Base-by-base conservation (phyloP, 2,113 vertebrate species). In the Burhinus bistriatus region DNA sequence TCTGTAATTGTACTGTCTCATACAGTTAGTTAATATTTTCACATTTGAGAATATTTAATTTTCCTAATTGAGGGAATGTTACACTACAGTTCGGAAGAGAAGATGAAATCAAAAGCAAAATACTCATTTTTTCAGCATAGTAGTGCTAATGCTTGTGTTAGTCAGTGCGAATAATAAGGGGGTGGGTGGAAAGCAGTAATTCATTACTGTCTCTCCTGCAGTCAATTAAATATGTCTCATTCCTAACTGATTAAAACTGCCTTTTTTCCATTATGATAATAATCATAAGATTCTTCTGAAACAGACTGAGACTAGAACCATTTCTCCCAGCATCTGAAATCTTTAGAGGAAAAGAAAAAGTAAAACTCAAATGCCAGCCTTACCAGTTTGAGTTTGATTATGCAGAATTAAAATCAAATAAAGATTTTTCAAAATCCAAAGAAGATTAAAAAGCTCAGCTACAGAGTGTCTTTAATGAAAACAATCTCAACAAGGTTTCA, bases 221-320 rank as follows among this genome's bases (percentile, higher is more conserved):
- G 65, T 83, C 78, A 83, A 9, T 97, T 95, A 93, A 91, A 59
- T 57, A 26, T 89, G 42, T 85, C 45, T 95, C 77, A 88, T 85
- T 87, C 6, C 1, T 85, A 66, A 59, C 29, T 91, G 91, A 93
- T 93, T 94, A 91, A 94, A 78, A 29, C 38, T 83, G 57, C 11
- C 8, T 68, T 94, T 88, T 78, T 83, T 29, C 15, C 30, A 54
- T 78, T 90, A 73, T 90, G 62, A 30, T n/a, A 58, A 59, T 49
- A 81, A 76, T 70, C 42, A 57, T 25, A 52, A 70, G 4, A 65
- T 62, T 76, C 6, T 89, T 70, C 58, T 80, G 49, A 93, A 93
- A 25, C 51, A 68, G 17, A 18, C 44, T 47, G 32, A 49, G 34
- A 87, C 21, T 40, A 54, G 29, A 65, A 72, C 34, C 12, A 25